Evolutionary conservation across 2,888 invertebrate species (phyloP).

Genomic region (Leptopilina myrica): DNA sequence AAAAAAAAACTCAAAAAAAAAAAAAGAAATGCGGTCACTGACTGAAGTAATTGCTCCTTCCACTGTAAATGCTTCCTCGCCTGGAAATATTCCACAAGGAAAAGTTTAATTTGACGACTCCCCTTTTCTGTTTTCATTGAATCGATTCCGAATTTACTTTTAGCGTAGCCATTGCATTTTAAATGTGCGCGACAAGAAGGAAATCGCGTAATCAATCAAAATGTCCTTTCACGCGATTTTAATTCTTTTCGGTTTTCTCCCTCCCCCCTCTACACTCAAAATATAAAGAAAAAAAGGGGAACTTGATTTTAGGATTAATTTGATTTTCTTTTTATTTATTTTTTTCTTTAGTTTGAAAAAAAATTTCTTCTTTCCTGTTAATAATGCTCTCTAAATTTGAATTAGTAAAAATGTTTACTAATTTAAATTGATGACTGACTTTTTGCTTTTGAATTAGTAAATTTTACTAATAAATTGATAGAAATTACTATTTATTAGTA

Average conservation of each 20-base stretch:
- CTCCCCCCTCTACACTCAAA: too few relatives aligned
- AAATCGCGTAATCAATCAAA: slow-evolving; percentile 6
- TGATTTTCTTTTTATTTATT: too few relatives aligned
- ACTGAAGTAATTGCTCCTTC: slow-evolving; percentile 25
- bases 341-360: too few relatives aligned
- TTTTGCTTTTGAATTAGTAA: too few relatives aligned
- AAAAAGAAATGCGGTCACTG: slow-evolving; percentile 36
- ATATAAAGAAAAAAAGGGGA: too few relatives aligned
- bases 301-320: too few relatives aligned
- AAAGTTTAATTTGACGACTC: slow-evolving; percentile 28
- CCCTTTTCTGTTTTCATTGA: background rate
- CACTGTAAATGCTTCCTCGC: slow-evolving; percentile 20
- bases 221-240: slow-evolving; percentile 12
- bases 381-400: too few relatives aligned
- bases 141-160: slow-evolving; percentile 23
- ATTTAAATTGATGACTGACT: too few relatives aligned
- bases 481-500: too few relatives aligned
- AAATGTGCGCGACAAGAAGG: background rate
- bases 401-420: too few relatives aligned
- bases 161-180: background rate
- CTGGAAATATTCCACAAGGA: slow-evolving; percentile 26
- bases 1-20: background rate
- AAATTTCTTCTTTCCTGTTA: too few relatives aligned
- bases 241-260: background rate
- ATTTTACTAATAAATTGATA: too few relatives aligned